Conservation (phyloP, 1,140 invertebrate species). For the Heliothis subflexa region DNA sequence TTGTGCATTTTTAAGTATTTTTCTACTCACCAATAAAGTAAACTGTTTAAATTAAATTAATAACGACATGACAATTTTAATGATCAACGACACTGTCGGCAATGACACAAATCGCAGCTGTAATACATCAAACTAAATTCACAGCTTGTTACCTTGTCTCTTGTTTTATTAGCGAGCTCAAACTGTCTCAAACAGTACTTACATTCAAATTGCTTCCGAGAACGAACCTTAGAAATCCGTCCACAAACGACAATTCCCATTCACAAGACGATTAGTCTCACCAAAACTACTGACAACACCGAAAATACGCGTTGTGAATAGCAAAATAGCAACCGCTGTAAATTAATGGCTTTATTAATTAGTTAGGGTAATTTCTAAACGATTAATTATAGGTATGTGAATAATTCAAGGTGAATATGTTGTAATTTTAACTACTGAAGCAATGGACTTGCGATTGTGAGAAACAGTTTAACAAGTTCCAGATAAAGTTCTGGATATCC, state of each 20-base stretch:
- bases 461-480: too few relatives aligned
- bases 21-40: too few relatives aligned
- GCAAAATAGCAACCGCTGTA: neutral
- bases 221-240: neutral
- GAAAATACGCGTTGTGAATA: neutral
- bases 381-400: slow-evolving; percentile 20
- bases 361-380: slow-evolving; percentile 18
- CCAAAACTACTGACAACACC: neutral
- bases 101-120: too few relatives aligned
- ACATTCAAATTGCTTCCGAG: neutral
- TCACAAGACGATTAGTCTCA: neutral
- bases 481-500: too few relatives aligned
- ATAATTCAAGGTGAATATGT: neutral
- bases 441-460: slow-evolving; percentile 4
- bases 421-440: neutral
- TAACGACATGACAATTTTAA: too few relatives aligned
- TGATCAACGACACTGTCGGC: too few relatives aligned
- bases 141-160: too few relatives aligned
- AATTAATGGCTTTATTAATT: slow-evolving; percentile 16
- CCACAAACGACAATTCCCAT: neutral
- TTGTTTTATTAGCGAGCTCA: too few relatives aligned
- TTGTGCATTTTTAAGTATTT: too few relatives aligned
- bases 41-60: too few relatives aligned
- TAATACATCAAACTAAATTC: too few relatives aligned
- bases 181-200: neutral